phyloP scores from a whole-genome alignment of 1,140 invertebrate species.

The Vanessa atalanta region DNA sequence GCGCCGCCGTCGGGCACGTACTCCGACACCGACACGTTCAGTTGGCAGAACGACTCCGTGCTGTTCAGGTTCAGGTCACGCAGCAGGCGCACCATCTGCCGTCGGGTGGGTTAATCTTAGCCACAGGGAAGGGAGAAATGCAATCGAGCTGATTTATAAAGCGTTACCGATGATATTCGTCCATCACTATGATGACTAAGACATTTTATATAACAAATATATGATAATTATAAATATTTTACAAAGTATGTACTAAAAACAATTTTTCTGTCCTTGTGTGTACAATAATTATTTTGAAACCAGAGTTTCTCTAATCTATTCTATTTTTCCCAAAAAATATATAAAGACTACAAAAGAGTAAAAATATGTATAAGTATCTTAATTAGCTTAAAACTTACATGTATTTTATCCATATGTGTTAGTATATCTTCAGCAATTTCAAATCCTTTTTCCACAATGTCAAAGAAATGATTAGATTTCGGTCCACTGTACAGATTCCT shows the following conservation, averaged over 20 bases:
- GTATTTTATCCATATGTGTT: conserved; percentile 67
- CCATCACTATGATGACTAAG: too few relatives aligned
- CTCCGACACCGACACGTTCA: conserved; percentile 62
- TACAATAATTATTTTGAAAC: too few relatives aligned
- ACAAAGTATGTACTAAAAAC: too few relatives aligned
- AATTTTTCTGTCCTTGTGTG: too few relatives aligned
- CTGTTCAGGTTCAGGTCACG: conserved; percentile 68
- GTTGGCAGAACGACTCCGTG: conserved; percentile 60
- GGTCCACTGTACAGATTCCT: conserved; percentile 59
- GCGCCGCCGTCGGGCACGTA: conserved; percentile 64
- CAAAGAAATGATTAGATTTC: conserved; percentile 54
- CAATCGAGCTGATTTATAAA: too few relatives aligned
- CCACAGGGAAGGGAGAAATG: too few relatives aligned
- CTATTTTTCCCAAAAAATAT: too few relatives aligned
- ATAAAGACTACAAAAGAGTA: too few relatives aligned
- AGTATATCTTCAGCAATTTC: conserved; percentile 66
- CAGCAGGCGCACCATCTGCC: conserved; percentile 43
- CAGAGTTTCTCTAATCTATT: background rate
- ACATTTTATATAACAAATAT: too few relatives aligned
- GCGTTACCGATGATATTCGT: too few relatives aligned
- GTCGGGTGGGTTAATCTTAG: background rate
- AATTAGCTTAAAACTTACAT: conserved; percentile 71
- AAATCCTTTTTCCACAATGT: conserved; percentile 59
- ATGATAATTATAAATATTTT: too few relatives aligned
- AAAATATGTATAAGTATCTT: conserved; percentile 25